Base-by-base conservation (phyloP, 2,888 invertebrate genomes). In the Drosophila nr. medialis region DNA sequence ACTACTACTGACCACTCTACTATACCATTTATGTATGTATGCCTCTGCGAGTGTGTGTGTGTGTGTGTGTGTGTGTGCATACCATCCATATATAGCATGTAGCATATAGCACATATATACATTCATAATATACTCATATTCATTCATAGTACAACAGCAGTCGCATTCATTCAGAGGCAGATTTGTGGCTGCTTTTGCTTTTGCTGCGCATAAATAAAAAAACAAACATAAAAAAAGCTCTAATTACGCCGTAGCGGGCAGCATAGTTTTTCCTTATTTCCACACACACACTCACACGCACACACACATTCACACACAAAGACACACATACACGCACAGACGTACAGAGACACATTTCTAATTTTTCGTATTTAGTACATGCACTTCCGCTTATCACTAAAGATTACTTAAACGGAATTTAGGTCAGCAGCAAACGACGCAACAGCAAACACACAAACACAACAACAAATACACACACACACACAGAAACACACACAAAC, bases 321-420 rank as follows among this genome's bases (percentile, higher is more conserved):
- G 42, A 64, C 38, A 64, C 61, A 55, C 56, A 53, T 48, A 64
- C 42, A 40, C 18, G 30, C 32, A 66, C 56, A 55, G n/a, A 29
- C 27, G 59, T 11, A 7, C 34, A 18, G 36, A 55, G 55, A 74
- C 54, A 76, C 60, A 71, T 75, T 75, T 83, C 70, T 70, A 73
- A 73, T 86, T 75, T 82, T 77, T 82, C 60, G 71, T 80, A 74
- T 84, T 87, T 72, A 81, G 80, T 84, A 77, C 87, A 76, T 87
- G 77, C 83, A 75, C 75, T 85, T 88, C 88, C 80, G 88, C 82
- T 88, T 84, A 86, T 86, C 84, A 84, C 83, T 77, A 75, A 76
- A 81, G 78, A 81, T 89, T 82, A 83, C 80, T 83, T 74, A 75
- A 79, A 77, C 66, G 72, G 75, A 85, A 89, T 80, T 89, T 82